A percentile compares a stretch with the other conserved stretches of the same genome.
Conservation (phyloP, 2,113 vertebrate species). For the Panthera leo region DNA sequence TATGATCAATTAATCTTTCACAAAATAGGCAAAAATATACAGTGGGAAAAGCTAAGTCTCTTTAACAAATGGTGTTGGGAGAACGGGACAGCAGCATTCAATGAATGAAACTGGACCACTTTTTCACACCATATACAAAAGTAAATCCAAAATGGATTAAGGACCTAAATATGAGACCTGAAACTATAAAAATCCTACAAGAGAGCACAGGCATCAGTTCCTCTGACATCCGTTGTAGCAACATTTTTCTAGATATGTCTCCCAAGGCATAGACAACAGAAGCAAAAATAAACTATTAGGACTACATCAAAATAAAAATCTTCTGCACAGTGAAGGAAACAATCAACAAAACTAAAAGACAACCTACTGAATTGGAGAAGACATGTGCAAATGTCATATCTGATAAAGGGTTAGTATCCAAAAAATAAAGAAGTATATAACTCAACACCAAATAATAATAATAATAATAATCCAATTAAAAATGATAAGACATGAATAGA, state of each 20-base stretch:
- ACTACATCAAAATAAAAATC: neutral
- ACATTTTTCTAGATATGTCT: neutral
- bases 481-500: neutral
- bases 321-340: neutral
- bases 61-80: neutral
- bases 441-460: neutral
- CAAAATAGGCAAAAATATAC: neutral
- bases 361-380: neutral
- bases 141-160: neutral
- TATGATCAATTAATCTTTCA: neutral
- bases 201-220: neutral
- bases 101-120: neutral
- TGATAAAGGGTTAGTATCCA: neutral
- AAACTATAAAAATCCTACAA: neutral
- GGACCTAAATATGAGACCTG: neutral
- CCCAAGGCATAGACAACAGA: neutral
- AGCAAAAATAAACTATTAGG: neutral
- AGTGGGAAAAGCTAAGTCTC: neutral
- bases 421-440: neutral
- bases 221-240: neutral
- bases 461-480: neutral
- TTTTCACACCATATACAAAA: neutral
- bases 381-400: neutral
- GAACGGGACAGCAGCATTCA: neutral
- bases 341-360: neutral